These are phyloP conservation scores for Zaprionus ghesquierei DNA, from an alignment of 1,140 invertebrate species.

Conservation along the genomic window DNA sequence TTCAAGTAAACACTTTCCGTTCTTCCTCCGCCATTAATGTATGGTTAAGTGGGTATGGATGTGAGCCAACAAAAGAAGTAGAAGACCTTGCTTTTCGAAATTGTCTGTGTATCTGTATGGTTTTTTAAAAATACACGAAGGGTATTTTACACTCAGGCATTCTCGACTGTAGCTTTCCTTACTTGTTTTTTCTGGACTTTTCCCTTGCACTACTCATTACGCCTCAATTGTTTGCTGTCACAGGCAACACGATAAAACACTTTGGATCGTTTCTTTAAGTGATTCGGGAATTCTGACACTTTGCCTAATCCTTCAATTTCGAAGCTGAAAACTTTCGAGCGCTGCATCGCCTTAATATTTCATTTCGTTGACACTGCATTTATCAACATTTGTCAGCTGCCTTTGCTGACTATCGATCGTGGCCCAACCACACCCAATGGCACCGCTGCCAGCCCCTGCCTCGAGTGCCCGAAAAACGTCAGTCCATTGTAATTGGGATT, in stretches of 20 bases:
- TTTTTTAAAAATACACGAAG: no score
- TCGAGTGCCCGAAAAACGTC: constrained; percentile 23
- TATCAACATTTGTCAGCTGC: constrained; percentile 31
- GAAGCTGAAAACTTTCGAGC: background rate
- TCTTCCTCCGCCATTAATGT: no score
- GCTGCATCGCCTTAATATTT: constrained; percentile 34
- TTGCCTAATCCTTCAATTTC: constrained; percentile 37
- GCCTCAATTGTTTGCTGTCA: constrained; percentile 38
- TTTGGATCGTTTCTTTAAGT: constrained; percentile 12
- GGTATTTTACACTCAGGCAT: no score
- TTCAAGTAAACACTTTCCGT: no score
- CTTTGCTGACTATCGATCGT: constrained; percentile 14
- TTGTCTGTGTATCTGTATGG: no score
- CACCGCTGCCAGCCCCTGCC: background rate
- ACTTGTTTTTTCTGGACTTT: background rate
- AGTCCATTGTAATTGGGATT: constrained; percentile 24
- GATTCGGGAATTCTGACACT: constrained; percentile 28
- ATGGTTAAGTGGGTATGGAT: no score
- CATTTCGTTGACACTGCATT: constrained; percentile 48
- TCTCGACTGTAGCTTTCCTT: no score
- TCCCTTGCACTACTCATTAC: background rate
- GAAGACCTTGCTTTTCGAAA: no score
- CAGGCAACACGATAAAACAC: constrained; percentile 44
- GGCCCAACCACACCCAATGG: background rate
- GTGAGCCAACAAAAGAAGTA: no score